These are phyloP conservation scores for Drosophila cardini DNA, from an alignment of 1,140 invertebrate species.

Conservation along the genomic window DNA sequence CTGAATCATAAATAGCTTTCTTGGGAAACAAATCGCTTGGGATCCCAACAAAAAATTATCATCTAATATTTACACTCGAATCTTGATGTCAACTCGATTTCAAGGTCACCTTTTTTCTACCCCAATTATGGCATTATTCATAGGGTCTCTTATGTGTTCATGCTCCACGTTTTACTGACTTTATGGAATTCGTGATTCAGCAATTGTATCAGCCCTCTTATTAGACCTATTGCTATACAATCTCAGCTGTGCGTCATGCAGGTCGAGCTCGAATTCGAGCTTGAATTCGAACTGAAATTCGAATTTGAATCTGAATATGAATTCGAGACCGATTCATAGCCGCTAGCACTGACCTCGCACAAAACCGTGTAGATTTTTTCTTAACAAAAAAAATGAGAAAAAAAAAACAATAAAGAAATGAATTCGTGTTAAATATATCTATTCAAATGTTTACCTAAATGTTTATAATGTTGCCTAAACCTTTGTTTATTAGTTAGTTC, in stretches of 20 bases:
- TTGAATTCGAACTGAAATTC: slow-evolving; percentile 14
- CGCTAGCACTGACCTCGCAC: slow-evolving; percentile 64
- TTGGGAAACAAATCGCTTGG: background rate
- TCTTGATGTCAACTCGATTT: background rate
- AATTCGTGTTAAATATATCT: slow-evolving; percentile 25
- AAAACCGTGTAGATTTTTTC: slow-evolving; percentile 40
- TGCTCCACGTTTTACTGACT: background rate
- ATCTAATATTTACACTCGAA: background rate
- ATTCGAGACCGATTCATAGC: slow-evolving; percentile 21
- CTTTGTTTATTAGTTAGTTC: slow-evolving; percentile 17
- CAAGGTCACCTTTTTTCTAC: slow-evolving; percentile 17
- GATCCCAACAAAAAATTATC: background rate
- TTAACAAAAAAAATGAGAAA: background rate
- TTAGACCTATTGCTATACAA: slow-evolving; percentile 10
- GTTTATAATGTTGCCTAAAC: slow-evolving; percentile 29
- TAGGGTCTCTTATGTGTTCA: slow-evolving; percentile 12
- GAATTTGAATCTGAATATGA: slow-evolving; percentile 5
- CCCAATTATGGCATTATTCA: slow-evolving; percentile 47
- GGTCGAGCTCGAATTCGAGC: background rate
- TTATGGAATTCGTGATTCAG: slow-evolving; percentile 32
- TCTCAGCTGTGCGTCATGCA: slow-evolving; percentile 13
- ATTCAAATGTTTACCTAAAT: slow-evolving; percentile 20
- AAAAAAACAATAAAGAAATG: slow-evolving; percentile 13
- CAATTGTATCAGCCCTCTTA: slow-evolving; percentile 24
- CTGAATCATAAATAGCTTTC: slow-evolving; percentile 8